A percentile compares a stretch with the other conserved stretches of the same genome.
Conservation (phyloP, 2,888 invertebrate genomes). For the Cabera pusaria region DNA sequence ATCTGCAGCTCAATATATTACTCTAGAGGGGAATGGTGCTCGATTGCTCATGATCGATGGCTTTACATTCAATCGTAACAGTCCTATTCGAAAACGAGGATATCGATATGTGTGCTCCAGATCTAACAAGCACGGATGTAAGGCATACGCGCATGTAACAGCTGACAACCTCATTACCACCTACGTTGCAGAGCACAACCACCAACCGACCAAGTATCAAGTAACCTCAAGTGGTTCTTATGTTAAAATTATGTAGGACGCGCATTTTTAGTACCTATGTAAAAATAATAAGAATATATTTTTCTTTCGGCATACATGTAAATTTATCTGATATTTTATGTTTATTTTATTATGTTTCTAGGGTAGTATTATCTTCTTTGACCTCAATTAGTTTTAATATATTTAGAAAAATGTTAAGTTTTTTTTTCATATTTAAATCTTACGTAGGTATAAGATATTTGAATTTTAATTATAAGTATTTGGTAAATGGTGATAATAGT, state of each 20-base stretch:
- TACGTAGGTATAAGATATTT: too few relatives aligned
- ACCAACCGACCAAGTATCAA: conserved; percentile 35
- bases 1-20: conserved; percentile 38
- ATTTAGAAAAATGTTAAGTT: too few relatives aligned
- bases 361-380: too few relatives aligned
- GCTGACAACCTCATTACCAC: conserved; percentile 36
- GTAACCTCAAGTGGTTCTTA: conserved; percentile 34
- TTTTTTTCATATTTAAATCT: too few relatives aligned
- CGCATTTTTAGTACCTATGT: too few relatives aligned
- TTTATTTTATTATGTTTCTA: too few relatives aligned
- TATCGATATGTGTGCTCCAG: conserved; percentile 44
- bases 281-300: too few relatives aligned
- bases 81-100: conserved; percentile 38
- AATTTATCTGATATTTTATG: too few relatives aligned
- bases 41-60: conserved; percentile 38
- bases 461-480: too few relatives aligned
- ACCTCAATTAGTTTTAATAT: too few relatives aligned
- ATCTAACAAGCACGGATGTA: conserved; percentile 38
- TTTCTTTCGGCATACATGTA: too few relatives aligned
- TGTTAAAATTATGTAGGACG: conserved; percentile 32
- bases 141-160: conserved; percentile 43
- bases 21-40: conserved; percentile 27
- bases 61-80: conserved; percentile 45
- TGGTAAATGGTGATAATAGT: too few relatives aligned
- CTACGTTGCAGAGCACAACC: conserved; percentile 37